phyloP scores from a whole-genome alignment of 2,888 invertebrate genomes.

The Norana najaformis region DNA sequence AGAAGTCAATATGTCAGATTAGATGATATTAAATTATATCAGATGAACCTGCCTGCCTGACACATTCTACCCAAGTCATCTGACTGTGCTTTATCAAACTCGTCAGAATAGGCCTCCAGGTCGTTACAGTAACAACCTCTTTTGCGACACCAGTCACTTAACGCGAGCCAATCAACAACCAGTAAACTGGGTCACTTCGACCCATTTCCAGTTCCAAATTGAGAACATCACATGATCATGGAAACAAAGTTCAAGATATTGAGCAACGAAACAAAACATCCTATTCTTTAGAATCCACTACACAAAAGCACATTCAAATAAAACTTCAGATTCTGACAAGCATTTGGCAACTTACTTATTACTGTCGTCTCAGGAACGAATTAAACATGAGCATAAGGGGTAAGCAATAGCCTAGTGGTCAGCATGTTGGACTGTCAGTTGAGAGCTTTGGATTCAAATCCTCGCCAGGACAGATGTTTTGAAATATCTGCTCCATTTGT shows the following conservation, averaged over 20 bases:
- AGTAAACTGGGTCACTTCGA: not conserved
- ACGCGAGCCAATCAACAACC: not conserved
- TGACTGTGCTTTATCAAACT: not conserved
- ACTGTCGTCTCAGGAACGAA: constrained; percentile 13
- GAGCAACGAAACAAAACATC: not conserved
- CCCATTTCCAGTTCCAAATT: not conserved
- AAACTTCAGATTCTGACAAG: too few relatives aligned
- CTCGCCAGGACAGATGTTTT: too few relatives aligned
- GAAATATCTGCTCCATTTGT: too few relatives aligned
- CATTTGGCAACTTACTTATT: not conserved
- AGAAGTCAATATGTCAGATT: not conserved
- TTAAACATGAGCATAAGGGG: too few relatives aligned
- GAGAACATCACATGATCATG: not conserved
- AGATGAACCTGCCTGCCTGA: not conserved
- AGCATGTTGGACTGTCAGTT: too few relatives aligned
- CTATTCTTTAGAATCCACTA: not conserved
- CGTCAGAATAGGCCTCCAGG: not conserved
- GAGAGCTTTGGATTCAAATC: too few relatives aligned
- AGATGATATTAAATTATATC: not conserved
- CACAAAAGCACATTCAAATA: not conserved
- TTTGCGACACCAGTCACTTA: not conserved
- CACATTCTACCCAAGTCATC: not conserved
- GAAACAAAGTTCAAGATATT: not conserved
- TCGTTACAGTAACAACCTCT: not conserved
- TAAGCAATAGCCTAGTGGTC: too few relatives aligned